A percentile compares a stretch with the other conserved stretches of the same genome.
Conservation (phyloP, 2,797 vertebrate genomes). For the Triplophysa bombifrons region DNA sequence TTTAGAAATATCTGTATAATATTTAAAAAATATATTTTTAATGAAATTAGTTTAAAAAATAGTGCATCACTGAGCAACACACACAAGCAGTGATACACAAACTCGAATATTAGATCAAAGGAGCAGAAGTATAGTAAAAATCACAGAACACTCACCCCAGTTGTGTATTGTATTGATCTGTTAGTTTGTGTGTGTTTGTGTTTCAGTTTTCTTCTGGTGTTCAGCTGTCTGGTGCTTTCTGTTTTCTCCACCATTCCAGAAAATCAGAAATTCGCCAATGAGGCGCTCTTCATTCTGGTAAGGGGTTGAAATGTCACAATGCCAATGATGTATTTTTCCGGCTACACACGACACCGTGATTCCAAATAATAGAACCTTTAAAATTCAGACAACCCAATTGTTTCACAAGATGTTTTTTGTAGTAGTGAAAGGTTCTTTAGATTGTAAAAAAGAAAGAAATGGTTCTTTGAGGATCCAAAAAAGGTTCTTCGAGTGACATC, state of each 20-base stretch:
- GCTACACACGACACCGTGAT: too few relatives aligned
- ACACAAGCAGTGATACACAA: neutral
- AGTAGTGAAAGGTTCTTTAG: too few relatives aligned
- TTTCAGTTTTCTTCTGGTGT: conserved; percentile 95
- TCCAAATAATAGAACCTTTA: too few relatives aligned
- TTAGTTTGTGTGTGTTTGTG: conserved; percentile 53
- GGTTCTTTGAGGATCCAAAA: too few relatives aligned
- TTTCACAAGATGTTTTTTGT: too few relatives aligned
- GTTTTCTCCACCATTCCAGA: conserved; percentile 98
- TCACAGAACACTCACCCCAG: neutral
- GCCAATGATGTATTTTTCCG: neutral
- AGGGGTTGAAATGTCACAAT: conserved; percentile 56
- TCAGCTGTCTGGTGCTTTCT: conserved; percentile 97
- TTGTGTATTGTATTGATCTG: conserved; percentile 51
- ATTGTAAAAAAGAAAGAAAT: too few relatives aligned
- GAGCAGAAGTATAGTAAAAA: neutral
- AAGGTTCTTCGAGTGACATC: too few relatives aligned
- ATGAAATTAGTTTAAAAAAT: neutral
- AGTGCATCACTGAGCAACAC: neutral
- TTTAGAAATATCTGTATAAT: neutral
- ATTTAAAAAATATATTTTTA: neutral
- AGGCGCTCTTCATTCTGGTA: conserved; percentile 97
- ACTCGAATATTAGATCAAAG: neutral
- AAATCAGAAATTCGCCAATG: conserved; percentile 89
- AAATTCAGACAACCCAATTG: too few relatives aligned